Conservation (phyloP, 2,888 invertebrate genomes). For the Oscheius onirici region DNA sequence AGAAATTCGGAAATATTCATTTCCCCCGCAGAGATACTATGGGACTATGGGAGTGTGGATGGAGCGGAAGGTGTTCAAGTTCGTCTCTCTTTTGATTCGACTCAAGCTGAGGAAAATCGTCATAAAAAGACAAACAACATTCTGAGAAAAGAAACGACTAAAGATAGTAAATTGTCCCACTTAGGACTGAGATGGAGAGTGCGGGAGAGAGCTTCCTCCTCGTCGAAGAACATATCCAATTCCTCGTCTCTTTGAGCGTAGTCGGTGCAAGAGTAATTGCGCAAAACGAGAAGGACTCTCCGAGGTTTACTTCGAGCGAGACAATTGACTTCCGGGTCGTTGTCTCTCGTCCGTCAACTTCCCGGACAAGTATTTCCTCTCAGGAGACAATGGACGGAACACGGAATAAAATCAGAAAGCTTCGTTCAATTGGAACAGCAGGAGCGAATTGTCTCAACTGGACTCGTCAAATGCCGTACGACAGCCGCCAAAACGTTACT, state of each 20-base stretch:
- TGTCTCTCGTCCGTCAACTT: not conserved
- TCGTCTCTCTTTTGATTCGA: not conserved
- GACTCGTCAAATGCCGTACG: not conserved
- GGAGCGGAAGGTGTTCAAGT: not conserved
- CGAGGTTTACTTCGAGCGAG: not conserved
- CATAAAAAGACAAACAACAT: not conserved
- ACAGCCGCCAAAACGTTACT: not conserved
- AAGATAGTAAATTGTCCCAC: not conserved
- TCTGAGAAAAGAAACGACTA: not conserved
- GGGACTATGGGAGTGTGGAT: too few relatives aligned
- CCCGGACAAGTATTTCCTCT: too few relatives aligned
- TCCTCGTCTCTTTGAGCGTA: not conserved
- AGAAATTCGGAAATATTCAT: too few relatives aligned
- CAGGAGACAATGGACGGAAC: not conserved
- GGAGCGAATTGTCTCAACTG: not conserved
- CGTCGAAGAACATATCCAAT: constrained; percentile 2
- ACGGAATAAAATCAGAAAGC: not conserved
- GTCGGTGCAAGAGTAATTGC: constrained; percentile 11
- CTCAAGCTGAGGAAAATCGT: not conserved
- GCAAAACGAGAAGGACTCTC: not conserved
- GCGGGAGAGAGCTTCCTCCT: not conserved
- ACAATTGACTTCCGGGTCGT: not conserved
- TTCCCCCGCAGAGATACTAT: too few relatives aligned
- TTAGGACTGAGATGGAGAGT: not conserved
- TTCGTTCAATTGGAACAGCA: not conserved